phyloP scores from a whole-genome alignment of 2,797 vertebrate genomes.

The Oreochromis grahami region DNA sequence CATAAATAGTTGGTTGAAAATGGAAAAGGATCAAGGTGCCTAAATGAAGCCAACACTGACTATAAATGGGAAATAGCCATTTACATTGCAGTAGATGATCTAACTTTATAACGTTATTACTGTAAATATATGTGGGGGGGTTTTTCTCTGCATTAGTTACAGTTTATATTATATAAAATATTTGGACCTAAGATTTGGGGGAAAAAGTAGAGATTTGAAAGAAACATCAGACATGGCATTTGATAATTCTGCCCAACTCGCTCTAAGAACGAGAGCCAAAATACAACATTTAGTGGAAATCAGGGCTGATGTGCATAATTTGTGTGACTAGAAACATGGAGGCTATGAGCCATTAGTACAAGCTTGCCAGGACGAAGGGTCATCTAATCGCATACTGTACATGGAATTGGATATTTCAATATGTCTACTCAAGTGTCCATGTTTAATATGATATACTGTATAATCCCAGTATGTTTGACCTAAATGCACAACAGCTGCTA shows the following conservation, averaged over 20 bases:
- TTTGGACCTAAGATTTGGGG: neutral
- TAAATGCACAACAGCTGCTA: neutral
- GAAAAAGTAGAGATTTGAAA: neutral
- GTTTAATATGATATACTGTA: neutral
- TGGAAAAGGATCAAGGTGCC: neutral
- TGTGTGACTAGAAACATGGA: neutral
- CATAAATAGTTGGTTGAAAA: neutral
- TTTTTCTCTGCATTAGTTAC: neutral
- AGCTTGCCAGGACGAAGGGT: neutral
- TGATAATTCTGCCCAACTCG: fast-evolving
- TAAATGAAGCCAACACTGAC: neutral
- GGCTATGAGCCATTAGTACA: neutral
- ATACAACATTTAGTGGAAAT: neutral
- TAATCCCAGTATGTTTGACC: slow-evolving; percentile 4
- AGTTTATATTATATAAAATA: neutral
- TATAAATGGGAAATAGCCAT: neutral
- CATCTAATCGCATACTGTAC: neutral
- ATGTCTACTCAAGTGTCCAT: neutral
- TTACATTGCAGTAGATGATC: fast-evolving
- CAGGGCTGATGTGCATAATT: neutral
- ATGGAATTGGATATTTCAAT: neutral
- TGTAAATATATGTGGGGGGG: neutral
- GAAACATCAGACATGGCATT: neutral
- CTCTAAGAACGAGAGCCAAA: neutral
- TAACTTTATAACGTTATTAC: neutral